Base-by-base conservation (phyloP, 2,888 invertebrate genomes). In the Ecdyonurus torrentis region DNA sequence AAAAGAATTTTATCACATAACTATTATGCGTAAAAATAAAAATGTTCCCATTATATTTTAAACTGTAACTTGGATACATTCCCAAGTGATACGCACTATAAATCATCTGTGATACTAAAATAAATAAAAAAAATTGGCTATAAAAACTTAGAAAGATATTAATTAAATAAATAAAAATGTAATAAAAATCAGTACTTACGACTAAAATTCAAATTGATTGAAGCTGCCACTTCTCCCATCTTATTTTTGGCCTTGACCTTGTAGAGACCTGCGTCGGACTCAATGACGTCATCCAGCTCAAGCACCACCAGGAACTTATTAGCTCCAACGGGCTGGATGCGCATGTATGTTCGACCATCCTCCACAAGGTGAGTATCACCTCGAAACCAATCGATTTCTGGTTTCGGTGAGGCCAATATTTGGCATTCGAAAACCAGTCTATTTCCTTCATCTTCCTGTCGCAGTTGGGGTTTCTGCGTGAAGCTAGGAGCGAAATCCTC, bases 401-500 rank as follows among this genome's bases (percentile, higher is more conserved):
- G 93, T 75, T 90, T 89, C 55, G 94, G 94, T 66, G 87, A 81
- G 69, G 89, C 87, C 71, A 90, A 77, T 71, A 95, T 81, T 77
- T 93, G 90, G 77, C 94, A 95, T 77, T 94, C 94, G 80, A 95
- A 94, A 71, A 95, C 85, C 74, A 95, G 84, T 73, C 91, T 87
- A 80, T 94, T 94, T 71, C 94, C 94, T 75, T 94, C 94, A 76
- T 94, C 94, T 76, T 96, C 96, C 77, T 97, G 95, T 70, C 94
- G 84, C 71, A 97, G 84, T 77, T 92, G 91, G 69, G 96, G 96
- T 86, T 96, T 96, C 81, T 95, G 93, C 70, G 93, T 92, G 83
- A 97, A 96, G 84, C 94, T 95, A 77, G 96, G 96, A 80, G 96
- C 94, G 81, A 93, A 89, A 79, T 94, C 93, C 78, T 94, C 94